Percentiles rank a stretch among this genome's conserved stretches.
These are phyloP conservation scores for Syngnathoides biaculeatus DNA, from an alignment of 2,113 vertebrate genomes.

Conservation along the genomic window DNA sequence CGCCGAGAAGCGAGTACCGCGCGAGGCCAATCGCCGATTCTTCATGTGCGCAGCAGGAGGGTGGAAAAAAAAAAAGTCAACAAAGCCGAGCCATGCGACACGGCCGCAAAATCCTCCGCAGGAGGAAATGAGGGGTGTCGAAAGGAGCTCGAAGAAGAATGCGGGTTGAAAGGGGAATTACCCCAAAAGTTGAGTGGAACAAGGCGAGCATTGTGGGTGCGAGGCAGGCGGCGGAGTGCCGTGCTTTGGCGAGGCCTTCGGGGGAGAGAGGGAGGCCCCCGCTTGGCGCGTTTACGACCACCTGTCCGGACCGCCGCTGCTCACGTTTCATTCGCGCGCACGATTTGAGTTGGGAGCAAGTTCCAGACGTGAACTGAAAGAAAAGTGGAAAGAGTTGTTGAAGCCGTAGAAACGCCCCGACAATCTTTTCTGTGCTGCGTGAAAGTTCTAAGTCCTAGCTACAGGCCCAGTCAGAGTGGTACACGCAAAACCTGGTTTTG, in stretches of 20 bases:
- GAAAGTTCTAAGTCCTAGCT: too few relatives aligned
- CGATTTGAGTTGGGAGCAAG: not conserved
- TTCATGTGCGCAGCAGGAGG: too few relatives aligned
- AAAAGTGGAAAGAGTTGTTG: too few relatives aligned
- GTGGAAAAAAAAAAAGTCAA: conserved; percentile 19
- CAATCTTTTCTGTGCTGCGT: too few relatives aligned
- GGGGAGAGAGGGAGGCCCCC: conserved; percentile 68
- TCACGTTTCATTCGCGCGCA: not conserved
- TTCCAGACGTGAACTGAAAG: too few relatives aligned
- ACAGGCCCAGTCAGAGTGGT: too few relatives aligned
- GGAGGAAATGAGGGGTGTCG: conserved; percentile 7
- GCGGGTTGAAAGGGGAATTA: conserved; percentile 25
- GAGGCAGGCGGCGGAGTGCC: conserved; percentile 12
- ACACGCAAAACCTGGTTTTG: too few relatives aligned
- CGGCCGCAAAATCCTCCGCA: conserved; percentile 2
- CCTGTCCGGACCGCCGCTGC: not conserved
- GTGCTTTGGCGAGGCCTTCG: conserved; percentile 53
- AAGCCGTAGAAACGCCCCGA: too few relatives aligned
- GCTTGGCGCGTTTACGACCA: conserved; percentile 44
- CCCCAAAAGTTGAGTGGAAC: conserved; percentile 33
- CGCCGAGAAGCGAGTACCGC: not conserved
- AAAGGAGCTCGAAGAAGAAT: conserved; percentile 16
- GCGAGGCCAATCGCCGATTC: not conserved
- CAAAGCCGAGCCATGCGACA: conserved; percentile 14
- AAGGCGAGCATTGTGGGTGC: conserved; percentile 57